Conservation (phyloP, 1,140 invertebrate genomes). For the Popillia japonica region DNA sequence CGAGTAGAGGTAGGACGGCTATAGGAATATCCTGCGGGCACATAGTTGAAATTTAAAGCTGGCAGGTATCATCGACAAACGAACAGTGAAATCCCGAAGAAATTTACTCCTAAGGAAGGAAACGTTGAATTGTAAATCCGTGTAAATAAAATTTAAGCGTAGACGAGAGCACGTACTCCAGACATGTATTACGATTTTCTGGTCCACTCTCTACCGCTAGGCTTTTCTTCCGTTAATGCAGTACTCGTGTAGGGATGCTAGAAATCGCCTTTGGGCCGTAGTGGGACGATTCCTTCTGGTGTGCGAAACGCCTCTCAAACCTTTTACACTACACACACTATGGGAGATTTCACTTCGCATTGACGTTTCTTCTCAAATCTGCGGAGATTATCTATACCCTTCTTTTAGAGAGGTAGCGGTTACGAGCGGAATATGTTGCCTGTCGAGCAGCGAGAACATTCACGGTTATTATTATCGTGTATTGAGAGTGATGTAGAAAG, state of each 20-base stretch:
- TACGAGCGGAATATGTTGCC: conserved; percentile 8
- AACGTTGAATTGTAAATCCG: conserved; percentile 37
- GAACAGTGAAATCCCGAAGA: conserved; percentile 22
- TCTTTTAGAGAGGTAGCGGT: background rate
- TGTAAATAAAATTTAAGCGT: conserved; percentile 36
- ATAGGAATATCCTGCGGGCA: background rate
- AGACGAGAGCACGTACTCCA: conserved; percentile 25
- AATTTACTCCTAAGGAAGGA: conserved; percentile 12
- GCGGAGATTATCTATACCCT: conserved; percentile 13
- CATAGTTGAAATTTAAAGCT: background rate
- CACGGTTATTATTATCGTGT: conserved; percentile 8
- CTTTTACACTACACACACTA: conserved; percentile 18
- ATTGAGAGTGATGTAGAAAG: background rate
- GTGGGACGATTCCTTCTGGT: conserved; percentile 45
- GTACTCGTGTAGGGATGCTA: conserved; percentile 56
- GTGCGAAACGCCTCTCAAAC: conserved; percentile 21
- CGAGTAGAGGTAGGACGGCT: background rate
- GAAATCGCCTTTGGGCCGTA: conserved; percentile 56
- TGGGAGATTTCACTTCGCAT: conserved; percentile 13
- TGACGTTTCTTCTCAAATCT: conserved; percentile 24
- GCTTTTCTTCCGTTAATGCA: conserved; percentile 56
- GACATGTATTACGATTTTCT: conserved; percentile 32
- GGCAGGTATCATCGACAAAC: background rate
- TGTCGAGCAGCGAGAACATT: background rate
- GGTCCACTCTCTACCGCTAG: conserved; percentile 23